Percentiles rank a stretch among this genome's conserved stretches.
These are phyloP conservation scores for Epinephelus lanceolatus DNA, from an alignment of 2,113 vertebrate species.

Conservation along the genomic window DNA sequence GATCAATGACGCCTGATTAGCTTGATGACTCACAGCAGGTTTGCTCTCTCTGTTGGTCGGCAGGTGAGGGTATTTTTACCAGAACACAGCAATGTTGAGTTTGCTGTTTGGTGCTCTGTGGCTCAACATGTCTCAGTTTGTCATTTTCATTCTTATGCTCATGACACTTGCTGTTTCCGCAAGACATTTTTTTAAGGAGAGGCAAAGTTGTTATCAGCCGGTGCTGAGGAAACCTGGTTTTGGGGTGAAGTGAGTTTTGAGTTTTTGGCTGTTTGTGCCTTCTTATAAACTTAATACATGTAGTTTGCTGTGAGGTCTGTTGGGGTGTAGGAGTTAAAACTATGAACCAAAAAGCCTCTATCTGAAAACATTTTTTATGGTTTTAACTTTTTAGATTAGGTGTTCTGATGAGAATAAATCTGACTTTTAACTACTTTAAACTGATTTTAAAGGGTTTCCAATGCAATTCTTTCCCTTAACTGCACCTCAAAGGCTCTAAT, in stretches of 20 bases:
- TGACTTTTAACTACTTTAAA: not conserved
- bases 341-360: not conserved
- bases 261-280: not conserved
- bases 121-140: not conserved
- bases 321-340: not conserved
- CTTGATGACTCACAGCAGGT: not conserved
- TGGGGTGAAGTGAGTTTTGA: slow-evolving; percentile 63
- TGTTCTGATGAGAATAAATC: not conserved
- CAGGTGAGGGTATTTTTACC: not conserved
- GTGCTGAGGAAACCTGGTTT: slow-evolving; percentile 52
- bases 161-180: slow-evolving; percentile 61
- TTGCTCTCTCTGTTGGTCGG: not conserved
- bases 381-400: not conserved
- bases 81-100: not conserved
- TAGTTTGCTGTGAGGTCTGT: not conserved
- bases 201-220: slow-evolving; percentile 81
- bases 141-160: slow-evolving; percentile 68
- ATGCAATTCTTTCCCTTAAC: not conserved
- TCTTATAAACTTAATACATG: no score
- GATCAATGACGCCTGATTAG: slow-evolving; percentile 37
- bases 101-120: not conserved
- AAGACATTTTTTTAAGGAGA: slow-evolving; percentile 74
- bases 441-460: no score
- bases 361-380: not conserved
- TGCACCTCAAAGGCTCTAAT: not conserved